Evolutionary conservation across 2,113 vertebrate genomes (phyloP).

Genomic region (Pyrgilauda ruficollis): DNA sequence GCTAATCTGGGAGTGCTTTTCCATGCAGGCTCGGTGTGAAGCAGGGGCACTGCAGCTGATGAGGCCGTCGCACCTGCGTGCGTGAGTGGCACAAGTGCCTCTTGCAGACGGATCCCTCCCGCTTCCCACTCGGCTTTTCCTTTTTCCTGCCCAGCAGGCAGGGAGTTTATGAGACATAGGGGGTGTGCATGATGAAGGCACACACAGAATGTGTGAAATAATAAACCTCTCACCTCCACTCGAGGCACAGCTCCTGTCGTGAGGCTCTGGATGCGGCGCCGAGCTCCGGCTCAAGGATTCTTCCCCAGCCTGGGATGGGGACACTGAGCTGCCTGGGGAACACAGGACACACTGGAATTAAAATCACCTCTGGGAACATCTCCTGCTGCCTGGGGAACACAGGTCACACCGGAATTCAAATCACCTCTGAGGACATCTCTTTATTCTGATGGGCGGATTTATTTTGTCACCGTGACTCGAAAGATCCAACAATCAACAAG

Average conservation of each 20-base stretch:
- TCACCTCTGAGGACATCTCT: not conserved
- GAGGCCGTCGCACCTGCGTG: not conserved
- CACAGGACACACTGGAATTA: not conserved
- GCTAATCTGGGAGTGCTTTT: not conserved
- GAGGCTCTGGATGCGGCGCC: fast-evolving
- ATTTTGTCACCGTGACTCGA: not conserved
- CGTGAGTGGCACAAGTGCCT: not conserved
- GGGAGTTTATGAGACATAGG: not conserved
- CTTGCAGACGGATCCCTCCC: not conserved
- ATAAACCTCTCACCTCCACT: slow-evolving; percentile 18
- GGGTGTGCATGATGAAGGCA: not conserved
- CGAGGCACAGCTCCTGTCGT: not conserved
- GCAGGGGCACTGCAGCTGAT: not conserved
- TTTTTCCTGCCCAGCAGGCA: slow-evolving; percentile 13
- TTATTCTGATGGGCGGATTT: not conserved
- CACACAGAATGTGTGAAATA: not conserved
- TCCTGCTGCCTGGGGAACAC: not conserved
- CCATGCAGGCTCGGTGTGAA: not conserved
- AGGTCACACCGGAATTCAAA: not conserved
- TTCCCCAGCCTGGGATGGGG: fast-evolving
- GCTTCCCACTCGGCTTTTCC: not conserved
- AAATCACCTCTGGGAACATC: not conserved
- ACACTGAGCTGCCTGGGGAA: not conserved
- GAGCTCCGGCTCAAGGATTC: not conserved
- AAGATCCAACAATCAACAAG: not conserved